phyloP scores from a whole-genome alignment of 2,797 vertebrate genomes.

The Meriones psammophilus region DNA sequence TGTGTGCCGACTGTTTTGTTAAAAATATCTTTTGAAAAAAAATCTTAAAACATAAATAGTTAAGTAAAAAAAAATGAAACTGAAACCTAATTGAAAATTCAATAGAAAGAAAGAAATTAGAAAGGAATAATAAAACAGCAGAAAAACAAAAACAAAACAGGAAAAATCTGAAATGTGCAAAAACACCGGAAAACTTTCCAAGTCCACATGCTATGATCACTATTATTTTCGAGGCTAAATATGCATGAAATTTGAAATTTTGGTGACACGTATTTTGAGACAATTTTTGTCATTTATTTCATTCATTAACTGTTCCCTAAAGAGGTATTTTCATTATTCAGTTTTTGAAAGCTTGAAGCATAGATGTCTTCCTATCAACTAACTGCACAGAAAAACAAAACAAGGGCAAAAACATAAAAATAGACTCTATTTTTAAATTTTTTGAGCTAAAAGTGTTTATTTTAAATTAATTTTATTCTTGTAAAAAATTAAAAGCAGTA shows the following conservation, averaged over 20 bases:
- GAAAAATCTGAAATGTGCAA: slow-evolving; percentile 15
- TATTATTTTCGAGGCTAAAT: background rate
- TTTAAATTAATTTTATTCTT: slow-evolving; percentile 12
- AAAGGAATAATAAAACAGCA: slow-evolving; percentile 18
- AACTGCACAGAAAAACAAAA: background rate
- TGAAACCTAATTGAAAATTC: slow-evolving; percentile 26
- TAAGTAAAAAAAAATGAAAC: slow-evolving; percentile 44
- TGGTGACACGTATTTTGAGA: slow-evolving; percentile 1
- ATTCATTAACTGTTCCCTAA: background rate
- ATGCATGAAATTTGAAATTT: slow-evolving; percentile 22
- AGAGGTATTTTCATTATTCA: background rate
- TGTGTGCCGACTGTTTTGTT: slow-evolving; percentile 17
- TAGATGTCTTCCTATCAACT: slow-evolving; percentile 19
- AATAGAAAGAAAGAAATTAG: slow-evolving; percentile 39
- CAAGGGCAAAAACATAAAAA: background rate
- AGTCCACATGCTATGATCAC: background rate
- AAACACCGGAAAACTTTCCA: background rate
- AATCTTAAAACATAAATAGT: background rate
- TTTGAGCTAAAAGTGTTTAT: background rate
- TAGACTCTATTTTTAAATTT: background rate
- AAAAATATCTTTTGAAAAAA: slow-evolving; percentile 19
- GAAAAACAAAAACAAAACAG: background rate
- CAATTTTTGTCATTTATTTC: slow-evolving; percentile 1
- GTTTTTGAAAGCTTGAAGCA: slow-evolving; percentile 10
- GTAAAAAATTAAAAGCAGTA: background rate